phyloP scores from a whole-genome alignment of 2,888 invertebrate genomes.

The Drosophila tanythrix region DNA sequence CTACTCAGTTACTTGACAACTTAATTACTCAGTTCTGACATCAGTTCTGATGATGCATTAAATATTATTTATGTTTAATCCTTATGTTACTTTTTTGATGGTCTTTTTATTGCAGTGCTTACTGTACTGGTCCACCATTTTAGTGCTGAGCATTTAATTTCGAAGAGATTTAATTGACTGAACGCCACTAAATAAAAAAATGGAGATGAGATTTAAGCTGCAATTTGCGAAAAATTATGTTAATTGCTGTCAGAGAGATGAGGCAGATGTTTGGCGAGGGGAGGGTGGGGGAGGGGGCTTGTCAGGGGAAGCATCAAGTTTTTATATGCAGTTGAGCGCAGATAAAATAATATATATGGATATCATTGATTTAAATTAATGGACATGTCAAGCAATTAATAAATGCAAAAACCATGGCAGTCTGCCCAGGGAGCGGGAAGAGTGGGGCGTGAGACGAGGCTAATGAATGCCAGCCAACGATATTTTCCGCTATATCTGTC shows the following conservation, averaged over 20 bases:
- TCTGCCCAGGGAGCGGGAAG: background rate
- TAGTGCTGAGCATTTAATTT: constrained; percentile 58
- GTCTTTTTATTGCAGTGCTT: background rate
- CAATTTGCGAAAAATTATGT: constrained; percentile 78
- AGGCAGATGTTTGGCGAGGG: background rate
- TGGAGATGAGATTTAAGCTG: constrained; percentile 71
- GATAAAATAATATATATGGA: constrained; percentile 36
- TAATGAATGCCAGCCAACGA: constrained; percentile 28
- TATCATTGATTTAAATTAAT: constrained; percentile 84
- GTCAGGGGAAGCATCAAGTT: constrained; percentile 23
- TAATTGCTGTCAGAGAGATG: constrained; percentile 56
- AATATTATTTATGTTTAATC: background rate
- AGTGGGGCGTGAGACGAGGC: constrained; percentile 20
- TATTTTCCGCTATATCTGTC: constrained; percentile 3
- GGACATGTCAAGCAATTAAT: constrained; percentile 85
- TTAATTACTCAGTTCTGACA: background rate
- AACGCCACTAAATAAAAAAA: constrained; percentile 67
- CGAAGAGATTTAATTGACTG: constrained; percentile 68
- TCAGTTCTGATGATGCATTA: background rate
- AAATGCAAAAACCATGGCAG: constrained; percentile 84
- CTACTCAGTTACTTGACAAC: background rate
- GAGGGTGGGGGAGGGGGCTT: constrained; percentile 9
- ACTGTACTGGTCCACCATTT: constrained; percentile 41
- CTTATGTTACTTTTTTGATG: background rate
- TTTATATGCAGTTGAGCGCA: constrained; percentile 45